Evolutionary conservation across 2,113 vertebrate species (phyloP).

Genomic region (Accipiter cooperii): DNA sequence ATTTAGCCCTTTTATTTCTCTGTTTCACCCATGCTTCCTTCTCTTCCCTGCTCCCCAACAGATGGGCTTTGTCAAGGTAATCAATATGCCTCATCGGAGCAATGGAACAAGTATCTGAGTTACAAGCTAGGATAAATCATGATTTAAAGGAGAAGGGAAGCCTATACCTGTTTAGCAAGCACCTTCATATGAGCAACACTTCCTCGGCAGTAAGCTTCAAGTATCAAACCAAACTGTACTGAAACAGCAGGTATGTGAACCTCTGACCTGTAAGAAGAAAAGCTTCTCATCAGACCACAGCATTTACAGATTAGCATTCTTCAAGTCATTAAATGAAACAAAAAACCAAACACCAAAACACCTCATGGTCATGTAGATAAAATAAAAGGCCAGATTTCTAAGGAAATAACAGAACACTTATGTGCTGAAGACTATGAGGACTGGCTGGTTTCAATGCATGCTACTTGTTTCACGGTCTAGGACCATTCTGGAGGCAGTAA

Average conservation of each 20-base stretch:
- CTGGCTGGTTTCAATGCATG: not conserved
- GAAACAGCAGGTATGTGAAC: constrained; percentile 91
- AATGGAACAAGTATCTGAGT: not conserved
- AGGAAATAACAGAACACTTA: not conserved
- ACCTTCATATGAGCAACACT: constrained; percentile 96
- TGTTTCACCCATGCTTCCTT: not conserved
- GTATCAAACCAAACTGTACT: constrained; percentile 89
- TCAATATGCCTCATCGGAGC: not conserved
- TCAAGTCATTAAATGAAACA: not conserved
- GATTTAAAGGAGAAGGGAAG: not conserved
- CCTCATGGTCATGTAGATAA: not conserved
- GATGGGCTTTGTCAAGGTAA: not conserved
- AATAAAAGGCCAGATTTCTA: not conserved
- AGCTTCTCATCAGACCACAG: not conserved
- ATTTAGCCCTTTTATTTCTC: not conserved
- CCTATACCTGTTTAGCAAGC: constrained; percentile 89
- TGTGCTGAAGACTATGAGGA: not conserved
- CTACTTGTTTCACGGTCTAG: not conserved
- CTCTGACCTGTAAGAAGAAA: constrained; percentile 81
- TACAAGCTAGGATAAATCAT: not conserved
- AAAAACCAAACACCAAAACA: not conserved
- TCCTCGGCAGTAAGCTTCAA: constrained; percentile 95
- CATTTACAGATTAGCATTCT: not conserved
- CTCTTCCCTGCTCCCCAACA: fast-evolving
- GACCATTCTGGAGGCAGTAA: not conserved